Evolutionary conservation across 2,888 invertebrate species (phyloP).

Genomic region (Cephus pygmeus): DNA sequence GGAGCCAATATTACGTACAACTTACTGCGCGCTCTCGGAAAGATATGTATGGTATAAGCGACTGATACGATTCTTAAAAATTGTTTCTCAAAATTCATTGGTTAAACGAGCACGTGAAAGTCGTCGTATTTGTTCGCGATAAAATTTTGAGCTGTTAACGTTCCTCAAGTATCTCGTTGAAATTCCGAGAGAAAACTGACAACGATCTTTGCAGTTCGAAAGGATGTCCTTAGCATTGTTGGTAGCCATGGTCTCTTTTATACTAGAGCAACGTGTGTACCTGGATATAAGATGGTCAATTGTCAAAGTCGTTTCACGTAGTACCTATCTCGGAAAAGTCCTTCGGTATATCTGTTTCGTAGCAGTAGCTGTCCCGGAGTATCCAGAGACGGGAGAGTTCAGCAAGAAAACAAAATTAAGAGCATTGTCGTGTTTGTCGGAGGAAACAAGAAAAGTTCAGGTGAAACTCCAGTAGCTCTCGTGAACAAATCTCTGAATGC

Average conservation of each 20-base stretch:
- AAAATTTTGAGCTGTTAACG: background rate
- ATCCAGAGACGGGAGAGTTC: background rate
- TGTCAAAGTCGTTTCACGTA: background rate
- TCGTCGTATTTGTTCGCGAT: background rate
- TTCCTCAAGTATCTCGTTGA: background rate
- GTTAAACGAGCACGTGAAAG: background rate
- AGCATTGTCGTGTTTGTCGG: slow-evolving; percentile 58
- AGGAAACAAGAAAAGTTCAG: slow-evolving; percentile 57
- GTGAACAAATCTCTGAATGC: background rate
- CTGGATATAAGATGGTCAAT: background rate
- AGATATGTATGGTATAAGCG: background rate
- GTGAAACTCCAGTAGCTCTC: background rate
- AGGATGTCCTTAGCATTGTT: background rate
- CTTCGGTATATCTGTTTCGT: background rate
- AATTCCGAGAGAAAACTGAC: background rate
- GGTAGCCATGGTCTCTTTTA: background rate
- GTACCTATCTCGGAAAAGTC: background rate
- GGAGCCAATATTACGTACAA: background rate
- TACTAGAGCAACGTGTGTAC: background rate
- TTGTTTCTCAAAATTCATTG: background rate
- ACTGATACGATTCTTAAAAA: background rate
- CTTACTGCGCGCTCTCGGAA: background rate
- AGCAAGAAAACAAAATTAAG: slow-evolving; percentile 55
- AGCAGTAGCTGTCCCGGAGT: background rate
- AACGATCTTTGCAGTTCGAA: background rate